Evolutionary conservation across 2,888 invertebrate species (phyloP).

Genomic region (Drosophila gaucha): DNA sequence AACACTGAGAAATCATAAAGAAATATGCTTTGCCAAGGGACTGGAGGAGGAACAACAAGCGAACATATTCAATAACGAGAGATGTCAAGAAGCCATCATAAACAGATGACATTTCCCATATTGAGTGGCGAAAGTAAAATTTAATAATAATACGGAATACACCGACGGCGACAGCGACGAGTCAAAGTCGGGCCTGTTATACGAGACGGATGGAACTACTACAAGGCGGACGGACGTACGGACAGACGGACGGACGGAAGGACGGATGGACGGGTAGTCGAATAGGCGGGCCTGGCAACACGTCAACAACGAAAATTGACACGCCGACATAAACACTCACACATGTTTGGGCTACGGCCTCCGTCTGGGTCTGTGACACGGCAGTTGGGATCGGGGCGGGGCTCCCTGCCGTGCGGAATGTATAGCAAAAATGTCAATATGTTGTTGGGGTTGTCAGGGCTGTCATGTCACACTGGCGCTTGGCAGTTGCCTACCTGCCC

Average conservation of each 20-base stretch:
- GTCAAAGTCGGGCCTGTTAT: constrained; percentile 43
- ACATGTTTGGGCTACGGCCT: constrained; percentile 61
- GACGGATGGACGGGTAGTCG: constrained; percentile 11
- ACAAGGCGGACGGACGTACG: constrained; percentile 21
- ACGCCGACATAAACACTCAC: constrained; percentile 82
- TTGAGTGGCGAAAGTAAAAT: constrained; percentile 82
- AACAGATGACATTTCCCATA: constrained; percentile 84
- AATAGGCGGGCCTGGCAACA: constrained; percentile 64
- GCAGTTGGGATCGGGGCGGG: not conserved
- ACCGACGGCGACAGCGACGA: constrained; percentile 34
- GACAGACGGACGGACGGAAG: not conserved
- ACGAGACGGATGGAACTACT: constrained; percentile 30
- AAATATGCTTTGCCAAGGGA: constrained; percentile 34
- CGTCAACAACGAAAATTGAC: constrained; percentile 80
- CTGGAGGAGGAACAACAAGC: constrained; percentile 24
- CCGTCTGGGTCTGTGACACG: constrained; percentile 16
- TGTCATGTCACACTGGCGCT: constrained; percentile 75
- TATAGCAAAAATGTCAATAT: constrained; percentile 78
- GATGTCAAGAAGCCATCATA: constrained; percentile 83
- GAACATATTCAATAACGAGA: constrained; percentile 78
- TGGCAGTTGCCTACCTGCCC: constrained; percentile 28
- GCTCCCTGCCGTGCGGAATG: constrained; percentile 71
- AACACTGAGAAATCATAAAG: constrained; percentile 47
- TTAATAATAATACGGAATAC: constrained; percentile 78
- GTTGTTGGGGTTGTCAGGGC: constrained; percentile 77